Percentiles rank a stretch among this genome's conserved stretches.
Conservation (phyloP, 2,113 vertebrate genomes). For the Micronycteris hirsuta region DNA sequence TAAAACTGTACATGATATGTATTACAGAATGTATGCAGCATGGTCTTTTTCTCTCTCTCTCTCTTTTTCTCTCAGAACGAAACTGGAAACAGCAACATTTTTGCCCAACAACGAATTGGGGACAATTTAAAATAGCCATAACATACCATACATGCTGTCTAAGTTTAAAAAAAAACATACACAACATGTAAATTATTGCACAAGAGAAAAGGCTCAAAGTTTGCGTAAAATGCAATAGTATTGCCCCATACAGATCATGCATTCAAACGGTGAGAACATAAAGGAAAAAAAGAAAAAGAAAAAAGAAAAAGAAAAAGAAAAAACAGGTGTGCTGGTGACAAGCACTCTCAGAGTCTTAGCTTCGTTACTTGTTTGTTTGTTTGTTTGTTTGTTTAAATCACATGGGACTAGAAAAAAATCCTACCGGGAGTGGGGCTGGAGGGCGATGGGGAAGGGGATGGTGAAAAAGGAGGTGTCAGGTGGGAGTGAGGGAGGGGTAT, state of each 20-base stretch:
- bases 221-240: constrained; percentile 99
- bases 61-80: constrained; percentile 83
- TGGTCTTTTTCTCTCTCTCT: constrained; percentile 83
- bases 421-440: constrained; percentile 84
- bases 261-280: constrained; percentile 96
- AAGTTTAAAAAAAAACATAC: constrained; percentile 92
- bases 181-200: constrained; percentile 99
- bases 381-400: constrained; percentile 79
- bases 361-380: constrained; percentile 83
- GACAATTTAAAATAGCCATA: constrained; percentile 98
- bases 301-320: constrained; percentile 74
- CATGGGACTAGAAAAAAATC: constrained; percentile 93
- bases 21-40: constrained; percentile 98
- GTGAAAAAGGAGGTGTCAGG: constrained; percentile 55
- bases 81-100: constrained; percentile 96
- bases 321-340: constrained; percentile 97
- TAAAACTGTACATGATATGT: constrained; percentile 99
- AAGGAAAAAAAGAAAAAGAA: constrained; percentile 72
- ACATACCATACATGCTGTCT: constrained; percentile 99
- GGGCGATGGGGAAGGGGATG: constrained; percentile 46
- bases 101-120: constrained; percentile 99
- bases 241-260: constrained; percentile 99
- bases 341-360: constrained; percentile 93
- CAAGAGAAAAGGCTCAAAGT: constrained; percentile 99
- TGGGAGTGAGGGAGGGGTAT: constrained; percentile 80